These are phyloP conservation scores for Drosophila austrosaltans DNA, from an alignment of 2,888 invertebrate genomes.

Conservation along the genomic window DNA sequence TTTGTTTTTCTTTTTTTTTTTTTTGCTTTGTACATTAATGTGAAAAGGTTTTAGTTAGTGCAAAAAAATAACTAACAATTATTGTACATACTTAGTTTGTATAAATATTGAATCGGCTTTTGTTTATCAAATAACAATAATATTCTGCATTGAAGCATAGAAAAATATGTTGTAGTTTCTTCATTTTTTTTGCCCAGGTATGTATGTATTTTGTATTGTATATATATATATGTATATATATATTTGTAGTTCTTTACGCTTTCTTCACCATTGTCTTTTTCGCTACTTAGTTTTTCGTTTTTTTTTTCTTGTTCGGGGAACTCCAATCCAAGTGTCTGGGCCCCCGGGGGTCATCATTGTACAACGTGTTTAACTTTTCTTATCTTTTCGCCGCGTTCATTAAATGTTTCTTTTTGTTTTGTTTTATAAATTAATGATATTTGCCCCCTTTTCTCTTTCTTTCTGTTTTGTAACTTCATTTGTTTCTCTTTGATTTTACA, in stretches of 20 bases:
- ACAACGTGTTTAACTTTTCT: neutral
- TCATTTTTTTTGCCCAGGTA: conserved; percentile 1
- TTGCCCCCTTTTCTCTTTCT: neutral
- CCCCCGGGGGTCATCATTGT: neutral
- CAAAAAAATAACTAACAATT: conserved; percentile 2
- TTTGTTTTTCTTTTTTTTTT: conserved; percentile 42
- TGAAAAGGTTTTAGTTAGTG: conserved; percentile 5
- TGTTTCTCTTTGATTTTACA: conserved; percentile 38
- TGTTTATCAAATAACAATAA: conserved; percentile 13
- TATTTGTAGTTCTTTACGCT: conserved; percentile 8
- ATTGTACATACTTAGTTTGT: conserved; percentile 18
- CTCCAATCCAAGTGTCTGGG: neutral
- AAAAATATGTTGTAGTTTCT: conserved; percentile 1
- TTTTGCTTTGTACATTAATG: conserved; percentile 25
- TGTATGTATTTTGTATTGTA: neutral
- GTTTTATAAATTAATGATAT: conserved; percentile 2
- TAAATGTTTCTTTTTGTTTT: neutral
- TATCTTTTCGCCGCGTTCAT: conserved; percentile 5
- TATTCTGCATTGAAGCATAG: conserved; percentile 15
- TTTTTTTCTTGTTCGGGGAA: conserved; percentile 22
- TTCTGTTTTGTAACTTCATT: conserved; percentile 15
- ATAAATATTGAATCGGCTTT: conserved; percentile 9
- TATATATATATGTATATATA: neutral
- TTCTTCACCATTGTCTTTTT: conserved; percentile 38
- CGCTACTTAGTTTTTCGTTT: conserved; percentile 38